Evolutionary conservation across 2,888 invertebrate genomes (phyloP).

Genomic region (Polymixis lichenea): DNA sequence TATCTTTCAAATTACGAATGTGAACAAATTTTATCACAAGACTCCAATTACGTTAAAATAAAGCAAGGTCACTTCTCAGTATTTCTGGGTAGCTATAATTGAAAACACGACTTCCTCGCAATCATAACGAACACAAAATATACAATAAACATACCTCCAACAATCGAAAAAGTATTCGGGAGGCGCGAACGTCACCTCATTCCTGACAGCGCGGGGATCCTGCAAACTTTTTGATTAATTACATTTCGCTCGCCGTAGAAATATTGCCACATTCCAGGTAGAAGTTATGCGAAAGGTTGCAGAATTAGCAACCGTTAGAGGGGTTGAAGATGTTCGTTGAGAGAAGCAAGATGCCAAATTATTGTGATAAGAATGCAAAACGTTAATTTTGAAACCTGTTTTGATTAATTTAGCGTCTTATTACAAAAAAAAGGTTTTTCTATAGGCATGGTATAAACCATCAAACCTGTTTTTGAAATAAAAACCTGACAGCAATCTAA

Average conservation of each 20-base stretch:
- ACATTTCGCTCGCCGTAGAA: constrained; percentile 86
- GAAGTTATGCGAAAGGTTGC: constrained; percentile 77
- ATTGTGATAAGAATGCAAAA: no score
- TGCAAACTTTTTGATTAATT: constrained; percentile 90
- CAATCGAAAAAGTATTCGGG: constrained; percentile 67
- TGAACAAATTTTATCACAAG: neutral
- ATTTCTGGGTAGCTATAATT: constrained; percentile 5
- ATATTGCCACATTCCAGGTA: constrained; percentile 86
- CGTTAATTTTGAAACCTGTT: no score
- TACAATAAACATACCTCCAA: constrained; percentile 56
- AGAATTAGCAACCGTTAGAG: constrained; percentile 70
- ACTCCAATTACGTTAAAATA: constrained; percentile 18
- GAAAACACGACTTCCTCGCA: neutral
- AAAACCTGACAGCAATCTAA: no score
- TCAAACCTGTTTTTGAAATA: no score
- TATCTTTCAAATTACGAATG: neutral
- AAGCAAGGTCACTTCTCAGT: neutral
- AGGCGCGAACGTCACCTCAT: constrained; percentile 67
- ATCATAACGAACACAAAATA: constrained; percentile 44
- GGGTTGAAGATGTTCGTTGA: neutral
- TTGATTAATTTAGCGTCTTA: no score
- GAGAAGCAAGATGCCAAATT: no score
- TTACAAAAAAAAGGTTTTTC: no score
- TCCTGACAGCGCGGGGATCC: constrained; percentile 73
- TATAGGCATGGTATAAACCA: no score